Base-by-base conservation (phyloP, 2,797 vertebrate genomes). In the Emydoidea blandingii region DNA sequence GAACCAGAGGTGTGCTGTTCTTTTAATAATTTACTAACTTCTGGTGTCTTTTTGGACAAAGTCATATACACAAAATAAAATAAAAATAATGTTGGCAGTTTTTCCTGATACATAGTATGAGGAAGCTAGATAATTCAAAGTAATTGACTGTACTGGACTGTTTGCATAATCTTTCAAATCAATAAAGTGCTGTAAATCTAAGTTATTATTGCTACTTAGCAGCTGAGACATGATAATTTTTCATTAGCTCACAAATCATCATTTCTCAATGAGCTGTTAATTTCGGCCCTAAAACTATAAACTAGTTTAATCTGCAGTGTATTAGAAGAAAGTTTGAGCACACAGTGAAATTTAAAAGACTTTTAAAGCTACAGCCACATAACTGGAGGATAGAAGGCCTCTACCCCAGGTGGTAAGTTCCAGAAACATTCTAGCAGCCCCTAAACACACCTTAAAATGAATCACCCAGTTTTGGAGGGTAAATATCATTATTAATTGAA, bases 321-420 rank as follows among this genome's bases (percentile, higher is more conserved):
- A 19, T 12, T 79, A 53, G 65, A 92, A 93, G 82, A 6, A 1
- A 34, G 5, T 90, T 88, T 47, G 37, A 82, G 29, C 31, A 76
- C 14, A 47, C 4, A 3, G 0, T n/a, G 23, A 81, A 31, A 25
- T 2, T 84, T 5, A 1, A 29, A 79, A 31, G 5, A n/a, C 8
- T 87, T 54, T 68, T 65, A 68, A 85, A 91, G 19, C 41, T 59
- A 65, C 56, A 85, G 79, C 4, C 68, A 78, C 0, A 0, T 34
- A 91, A 91, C 4, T 0, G 2, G 15, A 85, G 19, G 91, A 3
- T 2, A 4, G 4, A 62, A 74, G 7, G 37, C 5, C 41, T 74
- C 72, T 44, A 25, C 6, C 72, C 25, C 9, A 4, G 11, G 21
- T 74, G 72, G 72, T 41, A 44, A 6, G 21, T 88, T 92, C 52